Evolutionary conservation across 1,140 invertebrate genomes (phyloP).

Genomic region (Mamestra configurata): DNA sequence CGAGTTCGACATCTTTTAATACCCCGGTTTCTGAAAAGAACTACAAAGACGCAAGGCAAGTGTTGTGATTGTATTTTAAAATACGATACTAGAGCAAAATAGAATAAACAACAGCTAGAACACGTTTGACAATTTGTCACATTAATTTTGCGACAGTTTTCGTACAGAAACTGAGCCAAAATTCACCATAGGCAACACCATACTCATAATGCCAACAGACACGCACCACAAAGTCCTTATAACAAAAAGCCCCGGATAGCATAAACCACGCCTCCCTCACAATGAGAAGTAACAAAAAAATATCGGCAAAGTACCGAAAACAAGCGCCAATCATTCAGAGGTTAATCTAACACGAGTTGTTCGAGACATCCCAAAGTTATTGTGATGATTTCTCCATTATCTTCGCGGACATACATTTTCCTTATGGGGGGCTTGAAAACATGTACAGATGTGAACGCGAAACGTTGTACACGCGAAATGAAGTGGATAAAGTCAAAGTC

Average conservation of each 20-base stretch:
- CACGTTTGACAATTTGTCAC: too few relatives aligned
- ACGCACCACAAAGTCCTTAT: background rate
- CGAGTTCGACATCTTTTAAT: too few relatives aligned
- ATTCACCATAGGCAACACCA: too few relatives aligned
- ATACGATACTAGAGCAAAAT: too few relatives aligned
- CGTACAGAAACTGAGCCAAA: too few relatives aligned
- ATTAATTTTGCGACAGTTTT: too few relatives aligned
- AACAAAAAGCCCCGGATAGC: too few relatives aligned
- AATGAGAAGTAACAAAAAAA: conserved; percentile 1
- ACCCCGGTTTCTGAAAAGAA: too few relatives aligned
- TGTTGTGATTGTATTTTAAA: too few relatives aligned
- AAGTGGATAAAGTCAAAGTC: too few relatives aligned
- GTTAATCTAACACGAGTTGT: conserved; percentile 33
- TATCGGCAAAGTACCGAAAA: conserved; percentile 4
- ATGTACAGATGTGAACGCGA: background rate
- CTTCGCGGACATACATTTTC: conserved; percentile 42
- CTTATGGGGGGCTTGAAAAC: conserved; percentile 23
- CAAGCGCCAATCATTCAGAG: conserved; percentile 21
- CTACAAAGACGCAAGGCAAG: too few relatives aligned
- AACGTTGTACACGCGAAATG: background rate
- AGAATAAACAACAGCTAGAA: too few relatives aligned
- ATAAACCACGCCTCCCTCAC: background rate
- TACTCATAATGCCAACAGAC: background rate
- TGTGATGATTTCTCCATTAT: conserved; percentile 52
- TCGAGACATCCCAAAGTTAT: conserved; percentile 12